Base-by-base conservation (phyloP, 2,797 vertebrate genomes). In the Capromys pilorides region DNA sequence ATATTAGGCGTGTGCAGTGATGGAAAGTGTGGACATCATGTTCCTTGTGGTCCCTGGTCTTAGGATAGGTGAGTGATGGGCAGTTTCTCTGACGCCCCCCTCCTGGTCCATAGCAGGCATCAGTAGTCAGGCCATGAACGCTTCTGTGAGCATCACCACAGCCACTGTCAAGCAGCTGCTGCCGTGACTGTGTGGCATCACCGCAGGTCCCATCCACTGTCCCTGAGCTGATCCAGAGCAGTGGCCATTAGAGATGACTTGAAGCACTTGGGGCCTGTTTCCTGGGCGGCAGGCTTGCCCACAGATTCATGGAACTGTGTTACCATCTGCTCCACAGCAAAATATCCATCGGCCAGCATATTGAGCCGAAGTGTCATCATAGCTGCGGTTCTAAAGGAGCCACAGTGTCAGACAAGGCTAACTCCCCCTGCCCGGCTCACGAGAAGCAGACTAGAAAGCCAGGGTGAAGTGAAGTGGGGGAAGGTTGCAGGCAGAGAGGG, bases 291-390 rank as follows among this genome's bases (percentile, higher is more conserved):
- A 73, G 49, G 82, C 31, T 82, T 57, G 51, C 2, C 11, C 67
- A 4, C 13, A 81, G 78, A 59, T 64, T 73, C 39, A 1, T 28
- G 51, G 67, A 78, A 91, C 54, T 88, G 61, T 9, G 71, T 39
- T 66, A 66, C 49, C 11, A 39, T 67, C 33, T 45, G 31, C 22
- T 82, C 28, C n/a, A 28, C 24, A 31, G 24, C 61, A 82, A 82
- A 24, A 45, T 26, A 54, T 49, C 57, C 0, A 0, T 7, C 54
- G 41, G 36, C 61, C 10, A 39, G 45, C 22, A 16, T 66, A 0
- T 28, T 39, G 9, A 66, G 66, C 73, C 24, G 0, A 16, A n/a
- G 54, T 33, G 12, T 83, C 1, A 5, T 28, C 0, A 0, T 11
- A 83, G 73, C 79, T 62, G 1, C 36, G 36, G 84, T 73, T 73